Evolutionary conservation across 1,140 invertebrate genomes (phyloP).

Genomic region (Drosophila punjabiensis): DNA sequence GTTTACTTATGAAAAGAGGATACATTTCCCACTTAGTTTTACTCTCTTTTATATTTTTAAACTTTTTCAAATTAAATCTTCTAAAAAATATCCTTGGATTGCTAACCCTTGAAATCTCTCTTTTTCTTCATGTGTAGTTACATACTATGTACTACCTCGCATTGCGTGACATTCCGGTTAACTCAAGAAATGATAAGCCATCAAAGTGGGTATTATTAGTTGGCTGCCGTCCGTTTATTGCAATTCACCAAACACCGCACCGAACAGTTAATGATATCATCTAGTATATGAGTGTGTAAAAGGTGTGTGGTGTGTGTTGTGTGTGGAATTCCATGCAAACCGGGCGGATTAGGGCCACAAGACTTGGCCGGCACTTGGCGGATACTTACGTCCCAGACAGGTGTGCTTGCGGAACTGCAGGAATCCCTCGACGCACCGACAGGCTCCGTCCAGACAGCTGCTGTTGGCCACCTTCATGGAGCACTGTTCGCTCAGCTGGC

Average conservation of each 20-base stretch:
- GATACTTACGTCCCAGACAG: conserved; percentile 93
- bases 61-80: too few species aligned
- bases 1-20: too few species aligned
- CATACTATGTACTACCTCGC: conserved; percentile 7
- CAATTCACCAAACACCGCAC: conserved; percentile 69
- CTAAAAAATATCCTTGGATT: too few species aligned
- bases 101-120: not conserved
- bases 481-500: conserved; percentile 91
- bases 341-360: conserved; percentile 64
- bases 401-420: conserved; percentile 94
- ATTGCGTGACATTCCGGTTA: conserved; percentile 49
- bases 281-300: conserved; percentile 16
- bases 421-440: conserved; percentile 92
- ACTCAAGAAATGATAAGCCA: conserved; percentile 44
- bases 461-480: conserved; percentile 92
- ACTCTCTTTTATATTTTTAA: too few species aligned
- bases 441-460: conserved; percentile 90
- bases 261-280: conserved; percentile 55
- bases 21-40: too few species aligned
- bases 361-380: conserved; percentile 61
- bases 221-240: conserved; percentile 66
- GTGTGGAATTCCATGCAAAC: conserved; percentile 59
- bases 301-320: conserved; percentile 1
- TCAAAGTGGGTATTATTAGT: conserved; percentile 56
- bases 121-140: conserved; percentile 4